These are phyloP conservation scores for Nemopilema nomurai DNA, from an alignment of 30 jellyfish, hydroid and myxozoan species.

Conservation along the genomic window DNA sequence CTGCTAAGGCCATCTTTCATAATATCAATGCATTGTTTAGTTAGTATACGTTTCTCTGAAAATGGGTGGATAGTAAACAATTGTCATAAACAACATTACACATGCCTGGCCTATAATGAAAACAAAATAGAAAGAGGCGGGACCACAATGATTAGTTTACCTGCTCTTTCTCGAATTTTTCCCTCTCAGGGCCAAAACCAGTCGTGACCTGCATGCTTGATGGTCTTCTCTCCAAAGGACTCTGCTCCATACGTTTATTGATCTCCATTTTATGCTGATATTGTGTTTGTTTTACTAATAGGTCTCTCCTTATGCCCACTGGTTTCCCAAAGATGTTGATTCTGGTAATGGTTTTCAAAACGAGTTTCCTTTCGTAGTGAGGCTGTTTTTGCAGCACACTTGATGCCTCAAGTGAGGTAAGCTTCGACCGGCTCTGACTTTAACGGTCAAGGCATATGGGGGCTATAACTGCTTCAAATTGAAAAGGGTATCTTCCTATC, in stretches of 20 bases:
- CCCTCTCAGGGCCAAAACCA: conserved; percentile 78
- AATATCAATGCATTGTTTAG: too few relatives aligned
- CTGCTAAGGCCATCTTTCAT: too few relatives aligned
- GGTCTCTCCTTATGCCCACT: conserved; percentile 35
- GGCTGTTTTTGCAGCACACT: background rate
- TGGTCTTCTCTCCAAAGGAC: conserved; percentile 64
- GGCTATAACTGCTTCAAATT: too few relatives aligned
- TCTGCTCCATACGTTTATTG: conserved; percentile 59
- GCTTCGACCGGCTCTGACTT: too few relatives aligned
- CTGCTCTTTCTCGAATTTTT: conserved; percentile 78
- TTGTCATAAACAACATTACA: background rate
- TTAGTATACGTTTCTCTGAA: too few relatives aligned
- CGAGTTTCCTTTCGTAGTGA: conserved; percentile 1
- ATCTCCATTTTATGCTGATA: conserved; percentile 46
- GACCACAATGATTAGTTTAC: conserved; percentile 3
- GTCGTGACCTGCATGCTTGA: conserved; percentile 76
- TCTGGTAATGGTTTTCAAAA: background rate
- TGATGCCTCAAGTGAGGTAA: too few relatives aligned
- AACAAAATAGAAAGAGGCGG: background rate
- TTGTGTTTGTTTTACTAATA: conserved; percentile 9
- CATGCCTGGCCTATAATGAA: background rate
- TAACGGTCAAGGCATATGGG: too few relatives aligned
- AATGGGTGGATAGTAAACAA: too few relatives aligned
- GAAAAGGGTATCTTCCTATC: too few relatives aligned
- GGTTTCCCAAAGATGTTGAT: conserved; percentile 10